Percentiles rank a stretch among this genome's conserved stretches.
phyloP scores from a whole-genome alignment of 2,113 vertebrate species.

The Murina feae region DNA sequence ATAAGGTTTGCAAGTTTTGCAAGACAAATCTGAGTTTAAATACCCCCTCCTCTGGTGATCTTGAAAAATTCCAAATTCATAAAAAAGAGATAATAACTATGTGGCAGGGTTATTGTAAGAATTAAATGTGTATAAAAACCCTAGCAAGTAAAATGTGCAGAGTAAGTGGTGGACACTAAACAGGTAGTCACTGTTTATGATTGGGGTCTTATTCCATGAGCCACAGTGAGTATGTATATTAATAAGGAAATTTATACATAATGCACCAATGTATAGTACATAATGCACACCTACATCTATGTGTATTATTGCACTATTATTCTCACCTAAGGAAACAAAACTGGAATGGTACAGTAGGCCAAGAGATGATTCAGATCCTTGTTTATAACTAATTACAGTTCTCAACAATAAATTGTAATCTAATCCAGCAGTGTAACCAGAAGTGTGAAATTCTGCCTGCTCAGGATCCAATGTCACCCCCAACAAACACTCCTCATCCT shows the following conservation, averaged over 20 bases:
- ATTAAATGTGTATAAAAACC: neutral
- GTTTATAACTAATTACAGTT: constrained; percentile 24
- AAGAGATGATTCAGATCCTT: neutral
- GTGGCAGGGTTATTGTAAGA: neutral
- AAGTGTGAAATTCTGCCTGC: neutral
- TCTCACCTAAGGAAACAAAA: neutral
- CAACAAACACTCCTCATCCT: neutral
- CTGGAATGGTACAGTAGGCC: neutral
- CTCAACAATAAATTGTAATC: constrained; percentile 31
- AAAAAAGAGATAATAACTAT: neutral
- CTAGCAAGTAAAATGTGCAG: neutral
- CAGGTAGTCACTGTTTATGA: neutral
- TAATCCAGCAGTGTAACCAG: neutral
- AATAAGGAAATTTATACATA: neutral
- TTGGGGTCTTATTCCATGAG: neutral
- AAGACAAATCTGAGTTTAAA: constrained; percentile 18
- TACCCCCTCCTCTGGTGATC: neutral
- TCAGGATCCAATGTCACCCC: neutral
- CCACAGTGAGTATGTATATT: neutral
- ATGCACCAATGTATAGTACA: neutral
- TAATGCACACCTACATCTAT: neutral
- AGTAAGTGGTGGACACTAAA: neutral
- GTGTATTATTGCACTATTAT: neutral
- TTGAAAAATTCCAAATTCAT: neutral
- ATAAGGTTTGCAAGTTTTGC: neutral